A percentile compares a stretch with the other conserved stretches of the same genome.
phyloP scores from a whole-genome alignment of 2,797 vertebrate species.

The Ceyx erithaca region DNA sequence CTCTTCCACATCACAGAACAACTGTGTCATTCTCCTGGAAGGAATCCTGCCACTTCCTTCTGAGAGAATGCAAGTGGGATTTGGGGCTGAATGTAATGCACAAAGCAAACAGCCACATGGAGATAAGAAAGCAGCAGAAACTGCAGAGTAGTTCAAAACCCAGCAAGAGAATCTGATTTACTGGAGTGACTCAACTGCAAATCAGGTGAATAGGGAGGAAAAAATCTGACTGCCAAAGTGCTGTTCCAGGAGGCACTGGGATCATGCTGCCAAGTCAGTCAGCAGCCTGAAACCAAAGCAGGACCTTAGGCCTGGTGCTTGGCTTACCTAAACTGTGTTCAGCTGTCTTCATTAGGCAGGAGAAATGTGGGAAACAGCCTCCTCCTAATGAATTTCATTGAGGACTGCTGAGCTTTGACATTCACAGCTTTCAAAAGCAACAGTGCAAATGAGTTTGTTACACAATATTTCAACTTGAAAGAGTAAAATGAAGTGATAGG shows the following conservation, averaged over 20 bases:
- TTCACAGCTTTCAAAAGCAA: neutral
- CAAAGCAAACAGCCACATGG: accelerated
- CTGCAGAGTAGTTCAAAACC: neutral
- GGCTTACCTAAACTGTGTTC: neutral
- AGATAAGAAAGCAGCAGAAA: neutral
- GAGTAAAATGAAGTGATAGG: neutral
- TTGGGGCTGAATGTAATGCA: neutral
- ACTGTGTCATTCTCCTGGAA: neutral
- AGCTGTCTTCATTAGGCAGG: neutral
- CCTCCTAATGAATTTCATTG: neutral
- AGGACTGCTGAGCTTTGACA: neutral
- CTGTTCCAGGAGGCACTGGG: neutral
- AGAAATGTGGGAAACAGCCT: neutral
- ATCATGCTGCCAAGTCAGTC: accelerated
- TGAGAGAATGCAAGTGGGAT: neutral
- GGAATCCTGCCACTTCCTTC: neutral
- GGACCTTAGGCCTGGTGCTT: neutral
- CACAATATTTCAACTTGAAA: neutral
- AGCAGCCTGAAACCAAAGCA: neutral
- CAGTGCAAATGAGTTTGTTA: neutral
- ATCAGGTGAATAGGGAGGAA: neutral
- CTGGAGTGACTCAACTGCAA: neutral
- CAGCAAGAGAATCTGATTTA: neutral
- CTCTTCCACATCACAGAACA: neutral
- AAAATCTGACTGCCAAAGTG: neutral